phyloP scores from a whole-genome alignment of 2,113 vertebrate genomes.

The Chauna torquata region DNA sequence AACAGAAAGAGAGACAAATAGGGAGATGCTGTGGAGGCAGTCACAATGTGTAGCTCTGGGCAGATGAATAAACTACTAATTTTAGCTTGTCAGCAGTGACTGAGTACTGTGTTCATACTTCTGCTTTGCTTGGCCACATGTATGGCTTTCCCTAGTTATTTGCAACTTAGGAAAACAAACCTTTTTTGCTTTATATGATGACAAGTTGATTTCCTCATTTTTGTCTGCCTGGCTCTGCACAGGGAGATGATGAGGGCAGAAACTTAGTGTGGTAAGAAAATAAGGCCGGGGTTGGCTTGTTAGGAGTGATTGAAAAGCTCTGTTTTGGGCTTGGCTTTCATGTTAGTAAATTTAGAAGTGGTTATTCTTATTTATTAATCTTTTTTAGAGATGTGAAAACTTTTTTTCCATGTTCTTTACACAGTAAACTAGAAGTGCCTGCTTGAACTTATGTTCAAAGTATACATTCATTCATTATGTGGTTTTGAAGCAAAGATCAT shows the following conservation, averaged over 20 bases:
- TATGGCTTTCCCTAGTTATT: not conserved
- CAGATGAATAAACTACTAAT: constrained; percentile 54
- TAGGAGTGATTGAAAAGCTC: not conserved
- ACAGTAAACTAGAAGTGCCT: not conserved
- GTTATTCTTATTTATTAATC: not conserved
- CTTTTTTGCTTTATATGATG: not conserved
- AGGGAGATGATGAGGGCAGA: not conserved
- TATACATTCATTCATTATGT: constrained; percentile 37
- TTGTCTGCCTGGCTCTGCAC: not conserved
- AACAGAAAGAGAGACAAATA: not conserved
- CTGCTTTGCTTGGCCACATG: constrained; percentile 16
- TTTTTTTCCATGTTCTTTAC: not conserved
- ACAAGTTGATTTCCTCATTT: constrained; percentile 20
- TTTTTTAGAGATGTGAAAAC: not conserved
- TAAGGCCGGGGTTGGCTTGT: not conserved
- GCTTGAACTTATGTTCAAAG: not conserved
- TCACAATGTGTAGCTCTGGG: not conserved
- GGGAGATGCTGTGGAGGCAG: constrained; percentile 10
- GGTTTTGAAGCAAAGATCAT: constrained; percentile 23
- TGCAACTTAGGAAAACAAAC: constrained; percentile 48
- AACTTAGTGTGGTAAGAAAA: not conserved
- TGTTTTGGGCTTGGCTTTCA: not conserved
- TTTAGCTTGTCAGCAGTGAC: constrained; percentile 7
- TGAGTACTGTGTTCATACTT: not conserved
- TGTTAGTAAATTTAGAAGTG: not conserved